Conservation (phyloP, 2,888 invertebrate species). For the Caenorhabditis sp. region DNA sequence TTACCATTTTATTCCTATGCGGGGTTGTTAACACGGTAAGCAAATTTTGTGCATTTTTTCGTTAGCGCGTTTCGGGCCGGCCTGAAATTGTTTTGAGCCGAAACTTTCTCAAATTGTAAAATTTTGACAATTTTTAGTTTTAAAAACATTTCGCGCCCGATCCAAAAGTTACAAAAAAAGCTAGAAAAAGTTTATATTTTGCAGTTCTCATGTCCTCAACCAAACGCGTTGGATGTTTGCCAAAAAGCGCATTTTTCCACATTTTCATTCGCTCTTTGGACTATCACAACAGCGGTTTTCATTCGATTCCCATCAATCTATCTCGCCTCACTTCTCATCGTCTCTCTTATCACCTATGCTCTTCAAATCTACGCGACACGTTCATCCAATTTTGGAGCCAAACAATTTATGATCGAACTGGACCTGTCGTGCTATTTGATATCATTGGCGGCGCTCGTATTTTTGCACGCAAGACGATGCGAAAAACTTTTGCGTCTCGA, state of each 20-base stretch:
- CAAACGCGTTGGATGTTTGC: conserved; percentile 37
- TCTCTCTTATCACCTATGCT: conserved; percentile 49
- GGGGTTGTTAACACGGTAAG: conserved; percentile 68
- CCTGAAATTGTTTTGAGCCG: neutral
- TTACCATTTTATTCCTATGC: conserved; percentile 64
- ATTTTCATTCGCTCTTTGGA: conserved; percentile 66
- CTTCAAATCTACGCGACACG: conserved; percentile 64
- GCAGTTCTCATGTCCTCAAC: conserved; percentile 60
- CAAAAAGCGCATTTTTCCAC: conserved; percentile 61
- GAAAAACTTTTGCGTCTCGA: conserved; percentile 65
- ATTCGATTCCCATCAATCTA: conserved; percentile 44
- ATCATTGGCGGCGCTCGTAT: conserved; percentile 53
- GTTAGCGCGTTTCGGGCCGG: neutral
- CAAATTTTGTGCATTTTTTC: neutral
- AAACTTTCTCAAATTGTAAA: neutral
- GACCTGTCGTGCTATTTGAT: conserved; percentile 59
- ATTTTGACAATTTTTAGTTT: too few relatives aligned
- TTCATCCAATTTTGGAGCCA: conserved; percentile 46
- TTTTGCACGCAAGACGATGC: conserved; percentile 58
- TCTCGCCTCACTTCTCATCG: conserved; percentile 33
- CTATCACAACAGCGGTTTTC: conserved; percentile 64
- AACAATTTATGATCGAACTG: conserved; percentile 56
- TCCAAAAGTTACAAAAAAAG: too few relatives aligned
- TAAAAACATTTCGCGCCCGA: too few relatives aligned
- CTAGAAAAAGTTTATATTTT: too few relatives aligned